These are phyloP conservation scores for Protomyctophum bolini DNA, from an alignment of 2,113 vertebrate species.

Conservation along the genomic window DNA sequence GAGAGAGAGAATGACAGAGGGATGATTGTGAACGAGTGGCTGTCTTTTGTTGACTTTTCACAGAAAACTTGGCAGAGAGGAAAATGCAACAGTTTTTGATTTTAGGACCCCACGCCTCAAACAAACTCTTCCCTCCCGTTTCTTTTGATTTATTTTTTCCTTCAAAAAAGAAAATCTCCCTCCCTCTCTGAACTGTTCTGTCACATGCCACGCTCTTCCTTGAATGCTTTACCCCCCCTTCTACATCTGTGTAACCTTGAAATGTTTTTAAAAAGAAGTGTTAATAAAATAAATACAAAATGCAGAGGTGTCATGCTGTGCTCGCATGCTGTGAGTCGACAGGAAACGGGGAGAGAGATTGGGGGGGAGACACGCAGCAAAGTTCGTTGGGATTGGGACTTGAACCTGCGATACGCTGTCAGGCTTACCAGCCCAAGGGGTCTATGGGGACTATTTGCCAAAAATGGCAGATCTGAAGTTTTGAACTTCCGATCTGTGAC, in stretches of 20 bases:
- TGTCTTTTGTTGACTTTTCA: constrained; percentile 35
- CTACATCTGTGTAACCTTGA: constrained; percentile 43
- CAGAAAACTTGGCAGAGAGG: constrained; percentile 8
- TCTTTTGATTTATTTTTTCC: too few relatives aligned
- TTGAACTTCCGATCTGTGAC: too few relatives aligned
- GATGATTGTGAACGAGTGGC: constrained; percentile 1
- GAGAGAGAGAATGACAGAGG: background rate
- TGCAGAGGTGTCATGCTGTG: constrained; percentile 50
- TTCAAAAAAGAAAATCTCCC: too few relatives aligned
- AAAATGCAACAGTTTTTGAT: constrained; percentile 29
- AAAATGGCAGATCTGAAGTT: too few relatives aligned
- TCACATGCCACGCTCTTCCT: constrained; percentile 8
- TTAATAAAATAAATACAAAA: constrained; percentile 38
- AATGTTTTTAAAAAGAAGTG: constrained; percentile 51
- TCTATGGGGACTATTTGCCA: too few relatives aligned
- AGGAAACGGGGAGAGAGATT: too few relatives aligned
- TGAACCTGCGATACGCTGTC: too few relatives aligned
- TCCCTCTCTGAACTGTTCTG: constrained; percentile 41
- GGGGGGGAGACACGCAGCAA: too few relatives aligned
- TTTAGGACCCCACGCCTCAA: background rate
- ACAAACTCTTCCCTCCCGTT: too few relatives aligned
- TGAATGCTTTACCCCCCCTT: background rate
- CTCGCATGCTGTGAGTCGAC: constrained; percentile 31
- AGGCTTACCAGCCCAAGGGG: too few relatives aligned
- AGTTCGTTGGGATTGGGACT: too few relatives aligned